phyloP scores from a whole-genome alignment of 2,888 invertebrate species.

The Patella pellucida region DNA sequence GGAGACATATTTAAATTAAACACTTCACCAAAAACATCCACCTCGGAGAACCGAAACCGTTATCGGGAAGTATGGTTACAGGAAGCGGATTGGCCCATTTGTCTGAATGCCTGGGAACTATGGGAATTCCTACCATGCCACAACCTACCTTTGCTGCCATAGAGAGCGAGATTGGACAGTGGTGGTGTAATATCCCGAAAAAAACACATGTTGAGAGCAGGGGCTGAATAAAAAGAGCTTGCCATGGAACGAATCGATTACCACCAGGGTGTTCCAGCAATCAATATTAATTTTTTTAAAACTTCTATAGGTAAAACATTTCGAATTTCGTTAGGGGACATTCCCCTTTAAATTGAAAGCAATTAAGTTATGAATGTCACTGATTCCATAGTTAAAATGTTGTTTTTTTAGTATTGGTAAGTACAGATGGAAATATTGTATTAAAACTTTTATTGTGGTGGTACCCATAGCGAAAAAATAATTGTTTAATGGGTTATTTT shows the following conservation, averaged over 20 bases:
- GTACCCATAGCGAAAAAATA: too few relatives aligned
- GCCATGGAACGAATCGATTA: constrained; percentile 28
- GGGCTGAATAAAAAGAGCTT: constrained; percentile 28
- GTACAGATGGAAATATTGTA: too few relatives aligned
- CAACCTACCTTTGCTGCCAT: constrained; percentile 17
- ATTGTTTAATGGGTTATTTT: too few relatives aligned
- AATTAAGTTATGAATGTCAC: too few relatives aligned
- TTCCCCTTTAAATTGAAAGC: too few relatives aligned
- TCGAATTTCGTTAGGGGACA: too few relatives aligned
- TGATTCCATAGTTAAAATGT: too few relatives aligned
- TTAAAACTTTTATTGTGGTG: too few relatives aligned
- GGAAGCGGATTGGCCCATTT: constrained; percentile 30
- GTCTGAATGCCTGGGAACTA: constrained; percentile 28
- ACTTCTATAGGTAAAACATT: too few relatives aligned
- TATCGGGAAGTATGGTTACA: constrained; percentile 31
- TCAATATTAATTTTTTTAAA: too few relatives aligned
- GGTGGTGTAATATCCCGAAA: constrained; percentile 20
- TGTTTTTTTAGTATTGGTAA: too few relatives aligned
- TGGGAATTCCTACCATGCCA: constrained; percentile 27
- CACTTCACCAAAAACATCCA: neutral
- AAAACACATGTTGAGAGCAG: constrained; percentile 27
- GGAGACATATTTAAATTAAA: constrained; percentile 6
- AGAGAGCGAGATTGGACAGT: constrained; percentile 22
- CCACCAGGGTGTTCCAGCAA: constrained; percentile 39
- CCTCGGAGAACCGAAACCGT: neutral